Percentiles rank a stretch among this genome's conserved stretches.
phyloP scores from a whole-genome alignment of 2,797 vertebrate genomes.

The Peromyscus attwateri region DNA sequence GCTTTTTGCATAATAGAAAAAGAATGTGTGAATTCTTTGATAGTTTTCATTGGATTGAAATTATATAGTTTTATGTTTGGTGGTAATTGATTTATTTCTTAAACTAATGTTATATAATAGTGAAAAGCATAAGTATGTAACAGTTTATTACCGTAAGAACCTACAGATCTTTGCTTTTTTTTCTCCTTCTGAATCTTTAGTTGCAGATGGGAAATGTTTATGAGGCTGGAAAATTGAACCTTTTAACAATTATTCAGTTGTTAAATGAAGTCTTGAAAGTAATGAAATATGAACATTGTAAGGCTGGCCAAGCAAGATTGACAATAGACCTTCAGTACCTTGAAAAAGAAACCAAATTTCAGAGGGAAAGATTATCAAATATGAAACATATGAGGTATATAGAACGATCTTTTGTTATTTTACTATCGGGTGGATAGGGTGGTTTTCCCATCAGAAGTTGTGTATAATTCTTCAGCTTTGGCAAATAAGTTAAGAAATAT shows the following conservation, averaged over 20 bases:
- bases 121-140: conserved; percentile 53
- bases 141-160: conserved; percentile 45
- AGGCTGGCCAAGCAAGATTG: conserved; percentile 68
- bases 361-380: conserved; percentile 83
- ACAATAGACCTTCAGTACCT: conserved; percentile 82
- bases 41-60: conserved; percentile 28
- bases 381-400: conserved; percentile 90
- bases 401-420: conserved; percentile 45
- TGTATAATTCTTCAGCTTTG: conserved; percentile 58
- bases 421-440: background rate
- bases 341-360: conserved; percentile 83
- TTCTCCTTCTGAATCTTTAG: conserved; percentile 85
- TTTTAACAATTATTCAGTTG: conserved; percentile 91
- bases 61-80: conserved; percentile 54
- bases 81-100: conserved; percentile 39
- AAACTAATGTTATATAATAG: conserved; percentile 34
- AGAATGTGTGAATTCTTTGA: conserved; percentile 54
- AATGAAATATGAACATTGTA: conserved; percentile 87
- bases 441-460: conserved; percentile 49
- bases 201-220: conserved; percentile 90
- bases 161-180: background rate
- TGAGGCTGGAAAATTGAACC: conserved; percentile 91
- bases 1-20: conserved; percentile 15
- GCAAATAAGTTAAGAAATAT: conserved; percentile 51
- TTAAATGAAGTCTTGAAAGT: conserved; percentile 90